Evolutionary conservation across 2,888 invertebrate species (phyloP), one percentile per base, ranked within the genome.

Genomic region (Dasypolia templi): DNA sequence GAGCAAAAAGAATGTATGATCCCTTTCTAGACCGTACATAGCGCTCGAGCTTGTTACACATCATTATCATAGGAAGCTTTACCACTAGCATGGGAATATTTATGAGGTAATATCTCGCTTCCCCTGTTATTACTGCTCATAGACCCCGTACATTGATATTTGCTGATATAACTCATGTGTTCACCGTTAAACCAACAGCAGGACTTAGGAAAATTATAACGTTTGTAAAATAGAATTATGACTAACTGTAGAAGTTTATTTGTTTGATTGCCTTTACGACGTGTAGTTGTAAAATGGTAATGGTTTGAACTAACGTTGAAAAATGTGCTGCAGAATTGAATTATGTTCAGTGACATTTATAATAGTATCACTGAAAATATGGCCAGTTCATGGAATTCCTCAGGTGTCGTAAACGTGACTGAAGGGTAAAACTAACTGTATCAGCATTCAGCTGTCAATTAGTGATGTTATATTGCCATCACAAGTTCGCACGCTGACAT

Each of bases 11-110:
- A n/a, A n/a, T n/a, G n/a, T n/a, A n/a, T n/a, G n/a, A n/a, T n/a
- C n/a, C n/a, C n/a, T n/a, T n/a, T n/a, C n/a, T n/a, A n/a, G n/a
- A n/a, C n/a, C n/a, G n/a, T n/a, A n/a, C n/a, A n/a, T n/a, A n/a
- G 79, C 55, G 72, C 75, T 66, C 55, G 42, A 81, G 77, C 82
- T 80, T 82, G 87, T 77, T 85, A 87, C 86, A 86, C 86, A 85
- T 82, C 84, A 83, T 89, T 86, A 90, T 89, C 87, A 85, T 84
- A 77, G 71, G 67, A 83, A 83, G 78, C 71, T 88, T 89, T 88
- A 87, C 81, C 81, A 75, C 74, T 71, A 79, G 81, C 71, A 70
- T 63, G 53, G 65, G 69, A 84, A 86, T 88, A 89, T 89, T 89
- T 88, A 91, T 87, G 81, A 82, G 67, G 77, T 85, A 87, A 88